Conservation (phyloP, 2,888 invertebrate genomes). For the Oeneis ivallda region DNA sequence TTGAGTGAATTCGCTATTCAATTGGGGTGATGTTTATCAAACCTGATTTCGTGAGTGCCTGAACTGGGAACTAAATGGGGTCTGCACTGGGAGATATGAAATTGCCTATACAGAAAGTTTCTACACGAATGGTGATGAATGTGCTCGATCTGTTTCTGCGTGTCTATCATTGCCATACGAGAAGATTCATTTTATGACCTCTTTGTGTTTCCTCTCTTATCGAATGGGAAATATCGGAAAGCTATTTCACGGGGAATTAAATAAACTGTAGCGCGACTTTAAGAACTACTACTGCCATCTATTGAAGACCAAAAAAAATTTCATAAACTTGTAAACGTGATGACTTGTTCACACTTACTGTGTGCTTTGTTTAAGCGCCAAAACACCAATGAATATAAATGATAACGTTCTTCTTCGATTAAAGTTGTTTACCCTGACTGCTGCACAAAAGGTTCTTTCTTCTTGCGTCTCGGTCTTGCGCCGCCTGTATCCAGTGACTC, state of each 20-base stretch:
- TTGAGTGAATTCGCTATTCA: constrained; percentile 33
- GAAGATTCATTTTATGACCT: not conserved
- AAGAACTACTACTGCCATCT: too few species aligned
- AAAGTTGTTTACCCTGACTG: too few species aligned
- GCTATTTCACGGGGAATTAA: not conserved
- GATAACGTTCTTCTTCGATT: too few species aligned
- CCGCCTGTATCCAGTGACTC: too few species aligned
- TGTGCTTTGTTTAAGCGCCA: too few species aligned
- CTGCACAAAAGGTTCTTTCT: too few species aligned
- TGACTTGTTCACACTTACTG: too few species aligned
- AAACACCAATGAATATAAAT: too few species aligned
- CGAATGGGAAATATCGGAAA: not conserved
- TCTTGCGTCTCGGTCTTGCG: too few species aligned
- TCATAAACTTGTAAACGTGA: too few species aligned
- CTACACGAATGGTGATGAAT: constrained; percentile 12
- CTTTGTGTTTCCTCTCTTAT: not conserved
- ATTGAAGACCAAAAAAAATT: too few species aligned
- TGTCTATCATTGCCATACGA: not conserved
- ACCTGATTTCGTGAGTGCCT: constrained; percentile 45
- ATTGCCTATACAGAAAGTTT: constrained; percentile 30
- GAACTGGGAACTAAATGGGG: constrained; percentile 40
- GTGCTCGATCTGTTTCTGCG: not conserved
- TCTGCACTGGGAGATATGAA: constrained; percentile 34
- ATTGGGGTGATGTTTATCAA: constrained; percentile 47
- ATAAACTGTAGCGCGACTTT: not conserved